Evolutionary conservation across 1,140 invertebrate species (phyloP), one percentile per base, ranked within the genome.

Genomic region (Brachystomella parvula): DNA sequence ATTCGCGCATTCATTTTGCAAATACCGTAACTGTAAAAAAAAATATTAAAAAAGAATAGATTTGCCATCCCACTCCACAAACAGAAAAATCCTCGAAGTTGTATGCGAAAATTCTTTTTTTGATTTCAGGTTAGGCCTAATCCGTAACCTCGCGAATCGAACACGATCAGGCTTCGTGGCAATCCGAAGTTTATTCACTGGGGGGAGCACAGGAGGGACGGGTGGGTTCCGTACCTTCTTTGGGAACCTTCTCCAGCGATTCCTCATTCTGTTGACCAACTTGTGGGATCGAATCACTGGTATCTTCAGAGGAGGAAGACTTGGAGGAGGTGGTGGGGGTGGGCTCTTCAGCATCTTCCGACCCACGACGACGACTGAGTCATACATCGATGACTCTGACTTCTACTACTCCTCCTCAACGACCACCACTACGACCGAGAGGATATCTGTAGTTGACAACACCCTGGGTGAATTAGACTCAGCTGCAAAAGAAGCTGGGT

Each of bases 201-300:
- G 49, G 9, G 49, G 12, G 6, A 26, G 49, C 49, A 28, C 21
- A 64, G 33, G 32, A 6, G 47, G 62, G 12, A 53, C 21, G 6
- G 44, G 62, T 53, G 44, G 31, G 30, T 53, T 53, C 49, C 9
- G 49, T 6, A 53, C 49, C 9, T 53, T 53, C 21, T 53, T 53
- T 24, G 12, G 12, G 9, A 53, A 53, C 49, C 49, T 53, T 53
- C 49, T 53, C 12, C 12, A 53, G 6, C 9, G 49, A 24, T 3
- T 53, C 24, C 21, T 53, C 9, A 26, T 53, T 53, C 24, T 53
- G 12, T 19, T 53, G 49, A 53, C 49, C 12, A 53, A 53, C 24
- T 26, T 53, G 15, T 53, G 49, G 49, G 49, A 53, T 26, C 12
- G 49, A 24, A 53, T 53, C 49, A 53, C 49, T 19, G 49, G 49